A percentile compares a stretch with the other conserved stretches of the same genome.
These are phyloP conservation scores for Sinelater perroti DNA, from an alignment of 2,888 invertebrate genomes.

Conservation along the genomic window DNA sequence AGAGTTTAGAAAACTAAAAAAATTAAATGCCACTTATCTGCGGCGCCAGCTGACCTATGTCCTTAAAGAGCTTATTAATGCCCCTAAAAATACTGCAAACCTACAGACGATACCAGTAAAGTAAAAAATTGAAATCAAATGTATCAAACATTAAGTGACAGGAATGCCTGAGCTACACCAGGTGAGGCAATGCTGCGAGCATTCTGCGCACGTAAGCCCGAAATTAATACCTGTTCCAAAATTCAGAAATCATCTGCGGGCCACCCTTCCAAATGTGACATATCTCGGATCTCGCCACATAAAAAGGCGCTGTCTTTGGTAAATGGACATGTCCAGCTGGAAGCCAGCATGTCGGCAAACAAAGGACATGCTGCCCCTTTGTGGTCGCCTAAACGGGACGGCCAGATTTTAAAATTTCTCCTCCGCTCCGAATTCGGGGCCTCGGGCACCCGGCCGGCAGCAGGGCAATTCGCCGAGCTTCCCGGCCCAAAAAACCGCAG, in stretches of 20 bases:
- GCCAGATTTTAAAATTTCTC: slow-evolving; percentile 1
- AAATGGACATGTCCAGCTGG: slow-evolving; percentile 25
- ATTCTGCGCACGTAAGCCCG: background rate
- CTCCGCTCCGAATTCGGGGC: background rate
- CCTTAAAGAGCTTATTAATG: no score
- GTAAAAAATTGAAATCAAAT: no score
- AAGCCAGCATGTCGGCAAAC: slow-evolving; percentile 13
- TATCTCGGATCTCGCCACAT: slow-evolving; percentile 15
- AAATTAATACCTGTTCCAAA: slow-evolving; percentile 11
- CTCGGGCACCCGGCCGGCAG: background rate
- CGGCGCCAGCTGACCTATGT: no score
- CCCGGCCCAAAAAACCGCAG: slow-evolving; percentile 4
- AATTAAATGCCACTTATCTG: no score
- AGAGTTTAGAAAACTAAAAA: no score
- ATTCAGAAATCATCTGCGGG: slow-evolving; percentile 12
- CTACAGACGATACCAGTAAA: no score
- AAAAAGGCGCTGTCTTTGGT: slow-evolving; percentile 23
- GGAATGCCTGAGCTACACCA: no score
- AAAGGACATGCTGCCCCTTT: slow-evolving; percentile 6
- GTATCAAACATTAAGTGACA: no score
- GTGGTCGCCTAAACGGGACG: slow-evolving; percentile 1
- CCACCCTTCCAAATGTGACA: slow-evolving; percentile 22
- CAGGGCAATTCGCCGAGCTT: slow-evolving; percentile 2
- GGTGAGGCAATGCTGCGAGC: no score
- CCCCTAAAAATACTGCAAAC: no score